Evolutionary conservation across 92 coral and sea anemone species (phyloP), one percentile per base, ranked within the genome.

Genomic region (Parazoanthus darwini): DNA sequence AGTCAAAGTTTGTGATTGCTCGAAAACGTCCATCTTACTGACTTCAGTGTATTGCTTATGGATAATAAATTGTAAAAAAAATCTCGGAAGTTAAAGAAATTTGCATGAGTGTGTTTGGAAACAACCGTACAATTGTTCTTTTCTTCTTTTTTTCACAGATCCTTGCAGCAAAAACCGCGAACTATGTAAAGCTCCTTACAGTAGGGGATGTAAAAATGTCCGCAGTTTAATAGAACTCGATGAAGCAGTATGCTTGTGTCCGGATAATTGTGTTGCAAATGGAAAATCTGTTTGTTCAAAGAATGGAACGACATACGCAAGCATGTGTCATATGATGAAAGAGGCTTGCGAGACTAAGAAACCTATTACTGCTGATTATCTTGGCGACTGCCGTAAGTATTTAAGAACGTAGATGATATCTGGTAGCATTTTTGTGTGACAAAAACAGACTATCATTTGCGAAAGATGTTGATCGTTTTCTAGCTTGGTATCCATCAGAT

Each of bases 161-260:
- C 79, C 79, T 76, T 76, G 79, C 46, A 38, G 79, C 79, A 76
- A 76, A 76, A n/a, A 37, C 35, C 25, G 26, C 54, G 35, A 76
- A 76, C 79, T 42, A 3, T 76, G 79, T n/a, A 43, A 76, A 5
- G 46, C 46, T 36, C 79, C 79, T 76, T 76, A 76, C 46, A 76
- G 79, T 44, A 5, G 23, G 79, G 79, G 79, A 76, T 76, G 79
- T 76, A 76, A 76, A 44, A 76, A 76, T 20, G 46, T 76, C 54
- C 23, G 35, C 7, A 7, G 1, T 63, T 5, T 2, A 4, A 22
- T 7, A 18, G n/a, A 63, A 5, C 70, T 23, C 79, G 79, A 76
- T 44, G 15, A 18, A 29, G 79, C 79, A 37, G 51, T 18, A n/a
- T 76, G 79, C 51, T 37, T 39, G 51, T 76, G 79, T 39, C 79